These are phyloP conservation scores for Phyllopteryx taeniolatus DNA, from an alignment of 2,113 vertebrate genomes.

Conservation along the genomic window DNA sequence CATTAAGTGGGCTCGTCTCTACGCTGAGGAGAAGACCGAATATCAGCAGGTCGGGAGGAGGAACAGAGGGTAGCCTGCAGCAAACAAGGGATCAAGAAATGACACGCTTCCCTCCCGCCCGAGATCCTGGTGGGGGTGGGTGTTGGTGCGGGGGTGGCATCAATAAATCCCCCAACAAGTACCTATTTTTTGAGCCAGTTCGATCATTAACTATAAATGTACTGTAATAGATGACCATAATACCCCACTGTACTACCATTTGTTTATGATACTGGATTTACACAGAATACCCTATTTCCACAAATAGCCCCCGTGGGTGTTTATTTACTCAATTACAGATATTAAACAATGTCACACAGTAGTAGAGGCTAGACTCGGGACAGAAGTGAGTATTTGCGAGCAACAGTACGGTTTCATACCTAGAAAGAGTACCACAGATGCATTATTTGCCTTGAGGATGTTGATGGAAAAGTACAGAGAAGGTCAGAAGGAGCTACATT, in stretches of 20 bases:
- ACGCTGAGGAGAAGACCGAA: conserved; percentile 79
- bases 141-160: not conserved
- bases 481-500: too few species aligned
- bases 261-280: not conserved
- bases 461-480: too few species aligned
- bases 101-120: conserved; percentile 62
- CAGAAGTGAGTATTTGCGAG: too few species aligned
- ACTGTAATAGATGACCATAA: not conserved
- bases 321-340: not conserved
- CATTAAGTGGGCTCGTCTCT: conserved; percentile 82
- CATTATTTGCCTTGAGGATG: too few species aligned
- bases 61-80: conserved; percentile 58
- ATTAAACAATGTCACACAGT: too few species aligned
- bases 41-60: conserved; percentile 70
- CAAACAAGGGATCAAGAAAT: conserved; percentile 78
- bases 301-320: not conserved
- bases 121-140: not conserved
- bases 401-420: too few species aligned
- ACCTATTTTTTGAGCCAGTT: not conserved
- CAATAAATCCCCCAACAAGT: not conserved
- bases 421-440: too few species aligned
- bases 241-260: not conserved
- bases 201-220: not conserved
- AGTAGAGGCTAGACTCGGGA: too few species aligned
- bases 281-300: not conserved